Evolutionary conservation across 2,113 vertebrate species (phyloP), one percentile per base, ranked within the genome.

Genomic region (Cochlearius cochlearius): DNA sequence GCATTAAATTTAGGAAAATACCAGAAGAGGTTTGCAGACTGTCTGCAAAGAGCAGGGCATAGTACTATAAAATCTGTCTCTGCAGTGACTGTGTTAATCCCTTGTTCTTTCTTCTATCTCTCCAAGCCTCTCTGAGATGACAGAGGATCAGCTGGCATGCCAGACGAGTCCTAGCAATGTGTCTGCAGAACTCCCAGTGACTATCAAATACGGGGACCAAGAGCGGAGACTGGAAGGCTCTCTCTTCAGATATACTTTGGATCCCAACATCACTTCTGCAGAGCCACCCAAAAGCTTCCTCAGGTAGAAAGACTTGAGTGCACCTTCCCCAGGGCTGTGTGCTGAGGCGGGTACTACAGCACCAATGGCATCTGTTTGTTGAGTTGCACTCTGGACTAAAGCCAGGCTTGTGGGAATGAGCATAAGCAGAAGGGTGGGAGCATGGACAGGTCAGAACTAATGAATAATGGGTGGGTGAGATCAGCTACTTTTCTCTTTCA

Each of bases 231-330:
- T 99, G 83, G 97, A 98, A 60, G 92, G 96, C 15, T 85, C 96
- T 7, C 76, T 95, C 88, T 99, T 99, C 94, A 96, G 89, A 86
- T 99, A 99, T 63, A 99, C 99, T 14, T 88, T 98, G 47, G 98
- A 99, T 96, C 99, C 99, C 55, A 99, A 99, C 78, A 93, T 99
- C 97, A 99, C 98, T 41, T 97, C 98, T 27, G 99, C 99, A 34
- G 92, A 96, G 13, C 99, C 99, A 30, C 87, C 98, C 72, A 99
- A 98, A 97, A 99, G 99, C 98, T 99, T 99, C 94, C 96, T 99
- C 80, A 98, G 98, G 99, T 99, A 95, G 77, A 92, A 92, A 59
- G 68, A 56, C 62, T 7, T 7, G 47, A 60, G 50, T 49, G 41
- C 36, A 15, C 38, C 21, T 69, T 77, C 39, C 56, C 36, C 17